Base-by-base conservation (phyloP, 2,797 vertebrate genomes). In the Choloepus didactylus region DNA sequence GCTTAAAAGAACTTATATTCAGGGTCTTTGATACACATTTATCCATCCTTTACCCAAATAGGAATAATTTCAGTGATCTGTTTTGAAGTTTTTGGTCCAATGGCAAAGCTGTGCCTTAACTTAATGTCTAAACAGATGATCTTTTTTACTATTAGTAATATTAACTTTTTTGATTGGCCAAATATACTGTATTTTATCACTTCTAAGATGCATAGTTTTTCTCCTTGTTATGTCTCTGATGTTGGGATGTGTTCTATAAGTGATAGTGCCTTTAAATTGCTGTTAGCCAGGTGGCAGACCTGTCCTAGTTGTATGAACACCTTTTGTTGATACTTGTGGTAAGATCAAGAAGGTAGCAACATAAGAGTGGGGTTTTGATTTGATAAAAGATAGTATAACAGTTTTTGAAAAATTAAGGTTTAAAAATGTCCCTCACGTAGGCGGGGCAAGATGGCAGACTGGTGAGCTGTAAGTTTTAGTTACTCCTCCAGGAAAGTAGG, bases 371-470 rank as follows among this genome's bases (percentile, higher is more conserved):
- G 10, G 46, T 23, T 85, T 91, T 92, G 31, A 72, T 79, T 96
- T 93, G 14, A 54, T 93, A 89, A 86, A 69, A 84, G 64, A 9
- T 12, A 44, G 2, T 77, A n/a, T 76, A 62, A n/a, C 11, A 76
- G 10, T 92, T 95, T 79, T 79, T n/a, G 6, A 80, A 75, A 94
- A 76, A 18, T n/a, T 93, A 76, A 96, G 21, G 9, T 49, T 92
- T 95, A 35, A 35, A 35, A 35, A 35, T 35, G 35, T 94, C 6
- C 35, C 44, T 87, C 84, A n/a, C n/a, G n/a, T n/a, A n/a, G n/a
- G n/a, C n/a, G n/a, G n/a, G n/a, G n/a, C n/a, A n/a, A n/a, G n/a
- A n/a, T n/a, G n/a, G n/a, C n/a, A n/a, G n/a, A n/a, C n/a, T n/a
- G n/a, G n/a, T n/a, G n/a, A n/a, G n/a, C n/a, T n/a, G n/a, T n/a